Conservation (phyloP, 2,888 invertebrate species). For the Drosophila paranaensis region DNA sequence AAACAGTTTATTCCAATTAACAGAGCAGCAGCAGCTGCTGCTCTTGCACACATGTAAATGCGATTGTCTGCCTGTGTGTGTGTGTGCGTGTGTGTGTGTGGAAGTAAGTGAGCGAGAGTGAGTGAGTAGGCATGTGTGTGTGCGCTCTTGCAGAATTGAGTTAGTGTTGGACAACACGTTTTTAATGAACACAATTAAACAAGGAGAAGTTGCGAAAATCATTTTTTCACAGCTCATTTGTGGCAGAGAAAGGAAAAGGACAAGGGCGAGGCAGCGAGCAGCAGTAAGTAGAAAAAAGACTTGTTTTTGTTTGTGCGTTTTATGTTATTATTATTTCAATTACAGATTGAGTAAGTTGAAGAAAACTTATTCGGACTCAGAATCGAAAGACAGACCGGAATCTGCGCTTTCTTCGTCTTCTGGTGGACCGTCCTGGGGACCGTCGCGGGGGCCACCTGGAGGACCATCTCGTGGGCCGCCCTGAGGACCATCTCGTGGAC, state of each 20-base stretch:
- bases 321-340: background rate
- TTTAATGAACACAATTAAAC: conserved; percentile 16
- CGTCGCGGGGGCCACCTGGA: background rate
- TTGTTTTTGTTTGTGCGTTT: background rate
- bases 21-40: conserved; percentile 31
- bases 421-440: background rate
- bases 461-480: too few relatives aligned
- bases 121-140: background rate
- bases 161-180: conserved; percentile 15
- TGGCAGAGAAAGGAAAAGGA: background rate
- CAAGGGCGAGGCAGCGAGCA: background rate
- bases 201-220: conserved; percentile 6
- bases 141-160: conserved; percentile 6
- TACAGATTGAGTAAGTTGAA: background rate
- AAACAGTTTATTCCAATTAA: conserved; percentile 66
- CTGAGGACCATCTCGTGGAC: background rate
- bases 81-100: too few relatives aligned
- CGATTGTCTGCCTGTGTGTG: background rate
- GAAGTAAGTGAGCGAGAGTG: background rate
- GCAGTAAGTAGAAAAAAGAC: background rate
- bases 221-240: background rate
- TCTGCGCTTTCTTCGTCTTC: background rate
- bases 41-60: conserved; percentile 5
- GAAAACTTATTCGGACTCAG: background rate
- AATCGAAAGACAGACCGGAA: background rate